Percentiles rank a stretch among this genome's conserved stretches.
phyloP scores from a whole-genome alignment of 2,888 invertebrate genomes.

The Rambutsinella grinnellia region DNA sequence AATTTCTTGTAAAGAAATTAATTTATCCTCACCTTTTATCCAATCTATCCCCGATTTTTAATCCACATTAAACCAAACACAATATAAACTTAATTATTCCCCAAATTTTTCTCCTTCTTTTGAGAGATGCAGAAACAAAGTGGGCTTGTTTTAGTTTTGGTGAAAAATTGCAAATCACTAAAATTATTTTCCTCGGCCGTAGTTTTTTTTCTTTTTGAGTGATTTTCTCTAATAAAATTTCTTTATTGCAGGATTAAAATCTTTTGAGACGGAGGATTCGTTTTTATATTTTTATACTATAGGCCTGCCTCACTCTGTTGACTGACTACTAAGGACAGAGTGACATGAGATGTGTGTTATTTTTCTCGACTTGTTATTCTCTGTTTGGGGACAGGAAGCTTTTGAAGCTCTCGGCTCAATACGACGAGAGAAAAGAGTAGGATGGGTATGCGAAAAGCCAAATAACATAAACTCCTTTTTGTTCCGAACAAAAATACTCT shows the following conservation, averaged over 20 bases:
- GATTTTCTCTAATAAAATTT: not conserved
- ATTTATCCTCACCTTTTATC: too few species aligned
- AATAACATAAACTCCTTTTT: too few species aligned
- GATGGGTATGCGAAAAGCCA: not conserved
- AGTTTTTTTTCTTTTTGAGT: not conserved
- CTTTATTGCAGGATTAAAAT: not conserved
- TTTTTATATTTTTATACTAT: too few species aligned
- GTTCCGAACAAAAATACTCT: too few species aligned
- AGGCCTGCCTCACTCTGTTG: conserved; percentile 51
- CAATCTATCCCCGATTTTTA: too few species aligned
- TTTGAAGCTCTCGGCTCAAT: conserved; percentile 35
- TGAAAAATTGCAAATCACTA: too few species aligned
- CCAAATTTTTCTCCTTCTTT: not conserved
- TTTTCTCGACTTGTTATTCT: conserved; percentile 10
- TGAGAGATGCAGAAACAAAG: too few species aligned
- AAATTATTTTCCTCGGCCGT: too few species aligned
- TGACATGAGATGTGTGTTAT: conserved; percentile 4
- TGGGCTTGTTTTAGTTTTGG: too few species aligned
- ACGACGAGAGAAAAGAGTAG: conserved; percentile 26
- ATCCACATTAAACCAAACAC: too few species aligned
- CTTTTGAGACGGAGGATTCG: conserved; percentile 34
- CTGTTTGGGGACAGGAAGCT: conserved; percentile 36
- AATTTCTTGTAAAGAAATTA: too few species aligned
- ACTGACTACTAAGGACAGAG: conserved; percentile 46
- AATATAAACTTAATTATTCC: too few species aligned